Evolutionary conservation across 2,113 vertebrate genomes (phyloP).

Genomic region (Oryzias woworae): DNA sequence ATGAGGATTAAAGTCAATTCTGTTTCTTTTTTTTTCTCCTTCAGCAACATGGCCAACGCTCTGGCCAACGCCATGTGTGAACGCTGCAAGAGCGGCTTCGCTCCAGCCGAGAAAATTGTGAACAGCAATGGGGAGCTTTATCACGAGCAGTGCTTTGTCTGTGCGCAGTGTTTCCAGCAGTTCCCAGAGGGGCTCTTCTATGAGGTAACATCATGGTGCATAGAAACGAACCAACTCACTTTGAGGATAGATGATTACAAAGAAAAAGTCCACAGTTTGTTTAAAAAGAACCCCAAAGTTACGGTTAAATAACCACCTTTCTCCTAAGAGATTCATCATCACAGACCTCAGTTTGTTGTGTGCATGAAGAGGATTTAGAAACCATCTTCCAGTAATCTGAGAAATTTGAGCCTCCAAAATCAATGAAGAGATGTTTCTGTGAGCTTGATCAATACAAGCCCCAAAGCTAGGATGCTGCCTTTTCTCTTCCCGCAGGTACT

Average conservation of each 20-base stretch:
- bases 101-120: slow-evolving; percentile 92
- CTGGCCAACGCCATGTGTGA: slow-evolving; percentile 94
- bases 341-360: too few species aligned
- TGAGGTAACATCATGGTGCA: slow-evolving; percentile 79
- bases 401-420: too few species aligned
- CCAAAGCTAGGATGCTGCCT: too few species aligned
- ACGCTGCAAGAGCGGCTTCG: slow-evolving; percentile 91
- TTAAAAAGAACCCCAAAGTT: too few species aligned
- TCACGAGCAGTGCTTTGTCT: slow-evolving; percentile 96
- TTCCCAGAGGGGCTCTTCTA: slow-evolving; percentile 97
- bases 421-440: too few species aligned
- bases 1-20: neutral
- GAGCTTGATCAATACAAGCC: too few species aligned
- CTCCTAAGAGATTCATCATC: too few species aligned
- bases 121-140: slow-evolving; percentile 98
- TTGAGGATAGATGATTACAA: neutral
- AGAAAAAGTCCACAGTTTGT: too few species aligned
- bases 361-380: too few species aligned
- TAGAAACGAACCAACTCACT: neutral
- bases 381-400: too few species aligned
- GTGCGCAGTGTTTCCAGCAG: slow-evolving; percentile 97
- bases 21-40: slow-evolving; percentile 7
- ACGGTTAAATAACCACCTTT: too few species aligned
- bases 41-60: slow-evolving; percentile 98
- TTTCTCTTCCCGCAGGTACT: too few species aligned